phyloP scores from a whole-genome alignment of 2,797 vertebrate genomes.

The Spinibarbus caldwelli region DNA sequence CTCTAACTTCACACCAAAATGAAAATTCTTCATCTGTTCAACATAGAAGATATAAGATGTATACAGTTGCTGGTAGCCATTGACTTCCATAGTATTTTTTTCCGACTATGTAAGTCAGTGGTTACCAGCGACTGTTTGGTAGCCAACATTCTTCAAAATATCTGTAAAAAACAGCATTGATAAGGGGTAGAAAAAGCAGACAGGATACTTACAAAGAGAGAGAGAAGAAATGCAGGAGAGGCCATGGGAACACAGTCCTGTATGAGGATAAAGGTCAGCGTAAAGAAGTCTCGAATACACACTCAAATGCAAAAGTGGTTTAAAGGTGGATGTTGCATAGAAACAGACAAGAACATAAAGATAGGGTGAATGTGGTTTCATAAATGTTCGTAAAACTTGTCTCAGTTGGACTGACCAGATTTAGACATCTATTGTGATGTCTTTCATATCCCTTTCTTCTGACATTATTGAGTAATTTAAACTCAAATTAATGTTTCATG shows the following conservation, averaged over 20 bases:
- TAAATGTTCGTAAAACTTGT: neutral
- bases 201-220: conserved; percentile 98
- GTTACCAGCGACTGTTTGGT: neutral
- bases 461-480: neutral
- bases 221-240: conserved; percentile 99
- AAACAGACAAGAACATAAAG: neutral
- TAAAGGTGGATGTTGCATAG: neutral
- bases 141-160: neutral
- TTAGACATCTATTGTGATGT: neutral
- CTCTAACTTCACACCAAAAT: neutral
- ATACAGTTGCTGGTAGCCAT: neutral
- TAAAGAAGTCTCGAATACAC: conserved; percentile 67
- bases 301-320: conserved; percentile 49
- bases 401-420: neutral
- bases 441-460: neutral
- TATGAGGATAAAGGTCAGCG: conserved; percentile 80
- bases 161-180: neutral
- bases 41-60: neutral
- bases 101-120: neutral
- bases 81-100: neutral
- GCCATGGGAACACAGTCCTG: conserved; percentile 99
- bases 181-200: neutral
- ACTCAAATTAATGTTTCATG: neutral
- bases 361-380: neutral
- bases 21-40: neutral